These are phyloP conservation scores for Nowickia ferox DNA, from an alignment of 2,888 invertebrate species.

Conservation along the genomic window DNA sequence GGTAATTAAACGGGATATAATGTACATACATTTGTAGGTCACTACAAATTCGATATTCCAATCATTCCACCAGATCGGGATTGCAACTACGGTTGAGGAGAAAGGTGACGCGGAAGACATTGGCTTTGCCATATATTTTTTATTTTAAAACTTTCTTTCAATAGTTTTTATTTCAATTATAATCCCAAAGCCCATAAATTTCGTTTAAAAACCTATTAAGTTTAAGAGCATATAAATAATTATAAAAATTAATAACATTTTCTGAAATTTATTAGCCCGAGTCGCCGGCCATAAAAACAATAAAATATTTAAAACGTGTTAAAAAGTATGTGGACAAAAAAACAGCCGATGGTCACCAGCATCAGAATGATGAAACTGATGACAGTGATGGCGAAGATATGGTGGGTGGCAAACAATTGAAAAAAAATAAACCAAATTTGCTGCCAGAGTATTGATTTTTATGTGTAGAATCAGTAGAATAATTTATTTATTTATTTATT, in stretches of 20 bases:
- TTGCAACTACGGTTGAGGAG: no score
- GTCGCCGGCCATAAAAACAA: constrained; percentile 82
- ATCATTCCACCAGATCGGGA: no score
- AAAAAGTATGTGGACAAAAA: constrained; percentile 83
- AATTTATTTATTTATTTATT: background rate
- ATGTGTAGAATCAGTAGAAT: constrained; percentile 36
- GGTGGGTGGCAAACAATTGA: constrained; percentile 84
- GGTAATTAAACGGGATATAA: no score
- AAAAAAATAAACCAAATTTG: constrained; percentile 35
- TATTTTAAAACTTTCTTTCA: no score
- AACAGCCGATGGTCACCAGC: constrained; percentile 78
- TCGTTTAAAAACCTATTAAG: background rate
- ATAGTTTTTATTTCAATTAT: background rate
- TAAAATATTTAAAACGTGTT: constrained; percentile 83
- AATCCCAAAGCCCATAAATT: background rate
- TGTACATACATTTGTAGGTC: no score
- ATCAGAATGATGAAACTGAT: constrained; percentile 83
- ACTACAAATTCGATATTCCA: no score
- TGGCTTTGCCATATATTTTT: no score
- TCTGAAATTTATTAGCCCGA: constrained; percentile 78
- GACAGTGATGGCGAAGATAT: constrained; percentile 86
- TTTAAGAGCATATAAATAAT: no score
- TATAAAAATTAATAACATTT: constrained; percentile 33
- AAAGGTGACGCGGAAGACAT: no score
- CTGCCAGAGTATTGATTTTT: constrained; percentile 19